Percentiles rank a stretch among this genome's conserved stretches.
These are phyloP conservation scores for Gonatopus flavifemur DNA, from an alignment of 1,140 invertebrate species.

Conservation along the genomic window DNA sequence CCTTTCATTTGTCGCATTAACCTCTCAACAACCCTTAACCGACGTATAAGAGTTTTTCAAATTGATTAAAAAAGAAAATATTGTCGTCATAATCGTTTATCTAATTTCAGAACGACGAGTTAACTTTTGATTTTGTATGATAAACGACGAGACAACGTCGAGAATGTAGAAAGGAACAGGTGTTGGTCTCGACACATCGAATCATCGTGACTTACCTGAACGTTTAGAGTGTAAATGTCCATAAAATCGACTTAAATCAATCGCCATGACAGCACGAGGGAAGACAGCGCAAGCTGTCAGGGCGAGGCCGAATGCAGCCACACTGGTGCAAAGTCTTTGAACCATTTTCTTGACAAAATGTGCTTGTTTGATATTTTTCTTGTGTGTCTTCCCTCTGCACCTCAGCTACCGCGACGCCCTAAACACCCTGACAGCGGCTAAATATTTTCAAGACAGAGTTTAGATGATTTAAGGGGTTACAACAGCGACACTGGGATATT, in stretches of 20 bases:
- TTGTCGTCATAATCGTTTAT: background rate
- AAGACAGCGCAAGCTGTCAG: conserved; percentile 57
- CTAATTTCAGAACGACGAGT: background rate
- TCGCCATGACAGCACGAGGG: conserved; percentile 61
- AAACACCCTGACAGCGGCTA: too few relatives aligned
- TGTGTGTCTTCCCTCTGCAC: background rate
- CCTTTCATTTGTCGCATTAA: too few relatives aligned
- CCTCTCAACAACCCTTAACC: too few relatives aligned
- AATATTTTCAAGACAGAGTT: too few relatives aligned
- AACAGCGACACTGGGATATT: too few relatives aligned
- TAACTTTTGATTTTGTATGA: conserved; percentile 3
- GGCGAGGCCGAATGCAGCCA: conserved; percentile 44
- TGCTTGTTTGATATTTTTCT: background rate
- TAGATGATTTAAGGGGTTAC: too few relatives aligned
- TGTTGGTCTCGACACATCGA: background rate
- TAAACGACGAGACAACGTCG: background rate
- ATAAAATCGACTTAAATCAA: conserved; percentile 70
- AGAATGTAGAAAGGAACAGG: background rate
- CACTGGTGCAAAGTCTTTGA: conserved; percentile 28
- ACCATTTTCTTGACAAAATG: conserved; percentile 33
- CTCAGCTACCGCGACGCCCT: conserved; percentile 6
- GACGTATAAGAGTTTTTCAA: too few relatives aligned
- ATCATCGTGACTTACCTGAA: conserved; percentile 59
- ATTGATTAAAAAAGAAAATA: too few relatives aligned
- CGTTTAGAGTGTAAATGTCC: conserved; percentile 67